These are phyloP conservation scores for Gulo gulo DNA, from an alignment of 2,113 vertebrate genomes.

Conservation along the genomic window DNA sequence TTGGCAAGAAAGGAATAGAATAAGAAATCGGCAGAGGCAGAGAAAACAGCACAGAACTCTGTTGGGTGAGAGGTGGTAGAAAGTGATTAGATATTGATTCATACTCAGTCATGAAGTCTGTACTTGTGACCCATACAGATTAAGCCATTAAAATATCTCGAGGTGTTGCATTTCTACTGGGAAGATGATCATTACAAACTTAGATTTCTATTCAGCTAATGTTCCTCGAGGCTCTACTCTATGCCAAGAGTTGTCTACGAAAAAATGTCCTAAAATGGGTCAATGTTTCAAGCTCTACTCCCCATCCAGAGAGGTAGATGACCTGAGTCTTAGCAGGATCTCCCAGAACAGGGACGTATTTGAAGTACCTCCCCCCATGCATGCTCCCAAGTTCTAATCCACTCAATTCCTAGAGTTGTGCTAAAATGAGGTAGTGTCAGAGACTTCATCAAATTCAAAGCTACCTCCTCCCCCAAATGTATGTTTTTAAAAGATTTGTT, in stretches of 20 bases:
- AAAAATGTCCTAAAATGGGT: neutral
- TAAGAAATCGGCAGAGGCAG: neutral
- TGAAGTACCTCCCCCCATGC: neutral
- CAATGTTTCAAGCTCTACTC: neutral
- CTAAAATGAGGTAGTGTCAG: neutral
- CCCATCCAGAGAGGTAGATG: neutral
- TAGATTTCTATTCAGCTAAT: neutral
- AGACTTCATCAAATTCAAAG: slow-evolving; percentile 13
- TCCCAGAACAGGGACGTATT: neutral
- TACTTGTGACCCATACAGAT: neutral
- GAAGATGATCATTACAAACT: neutral
- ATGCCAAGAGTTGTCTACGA: neutral
- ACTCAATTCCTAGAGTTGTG: neutral
- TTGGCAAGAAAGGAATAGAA: neutral
- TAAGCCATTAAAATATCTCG: neutral
- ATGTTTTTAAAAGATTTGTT: neutral
- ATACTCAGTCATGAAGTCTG: neutral
- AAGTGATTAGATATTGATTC: neutral
- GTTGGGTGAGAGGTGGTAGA: neutral
- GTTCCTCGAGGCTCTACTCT: neutral
- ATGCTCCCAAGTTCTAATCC: neutral
- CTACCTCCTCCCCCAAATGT: neutral
- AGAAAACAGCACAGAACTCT: neutral
- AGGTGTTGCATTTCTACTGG: neutral
- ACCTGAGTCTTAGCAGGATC: neutral